Base-by-base conservation (phyloP, 53 echinoderm and acorn worm genomes). In the Stichopus horrens region DNA sequence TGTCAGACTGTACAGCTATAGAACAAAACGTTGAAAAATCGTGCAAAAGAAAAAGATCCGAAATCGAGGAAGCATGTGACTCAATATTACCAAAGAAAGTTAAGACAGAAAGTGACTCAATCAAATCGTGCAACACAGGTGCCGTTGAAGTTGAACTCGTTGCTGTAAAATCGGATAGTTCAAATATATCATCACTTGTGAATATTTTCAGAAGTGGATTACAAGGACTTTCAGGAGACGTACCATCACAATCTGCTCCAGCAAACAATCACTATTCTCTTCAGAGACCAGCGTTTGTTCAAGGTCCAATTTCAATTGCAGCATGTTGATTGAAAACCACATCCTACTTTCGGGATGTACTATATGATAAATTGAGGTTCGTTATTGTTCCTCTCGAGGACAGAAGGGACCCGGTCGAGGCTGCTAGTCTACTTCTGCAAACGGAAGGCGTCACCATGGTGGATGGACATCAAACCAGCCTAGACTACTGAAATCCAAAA, bases 141-240 rank as follows among this genome's bases (percentile, higher is more conserved):
- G 74, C 87, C 8, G 8, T 20, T 74, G 54, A 74, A 9, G 23
- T 53, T 23, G 71, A 19, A 83, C 73, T 22, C 37, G 52, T 87
- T 87, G 13, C 56, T 9, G 56, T 87, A 18, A 74, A 87, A 74
- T 19, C 75, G 55, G 90, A 90, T 21, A 86, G 89, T 75, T 91
- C 93, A 5, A 92, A 78, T 74, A 94, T 96, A 82, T 93, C 95
- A 58, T 91, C 93, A 57, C 73, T 96, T 11, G 96, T 96, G 76
- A 92, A 87, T 88, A 96, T 96, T 88, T 96, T 96, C 93, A 95
- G 93, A 85, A 90, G 95, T 19, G 95, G 96, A 65, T 95, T 96
- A 23, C 95, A 95, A 54, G 96, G 96, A 87, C 93, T 96, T 20
- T 92, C 96, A 37, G 95, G 93, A 16, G 96, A 96, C 54, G 83